Conservation (phyloP, 2,888 invertebrate species). For the Mechanitis mazaeus region DNA sequence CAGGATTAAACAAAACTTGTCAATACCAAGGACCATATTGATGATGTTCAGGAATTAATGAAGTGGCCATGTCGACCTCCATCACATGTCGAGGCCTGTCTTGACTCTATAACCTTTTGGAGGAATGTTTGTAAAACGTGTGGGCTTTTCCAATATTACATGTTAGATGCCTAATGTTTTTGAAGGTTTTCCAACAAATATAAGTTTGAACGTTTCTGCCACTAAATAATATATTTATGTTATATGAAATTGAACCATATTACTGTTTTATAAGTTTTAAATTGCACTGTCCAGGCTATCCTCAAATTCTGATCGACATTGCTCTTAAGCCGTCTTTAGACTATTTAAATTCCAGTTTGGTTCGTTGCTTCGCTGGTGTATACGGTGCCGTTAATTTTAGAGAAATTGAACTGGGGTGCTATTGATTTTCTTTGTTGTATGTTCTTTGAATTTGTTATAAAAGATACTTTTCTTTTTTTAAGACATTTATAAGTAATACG, state of each 20-base stretch:
- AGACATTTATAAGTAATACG: too few relatives aligned
- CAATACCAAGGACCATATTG: slow-evolving; percentile 43
- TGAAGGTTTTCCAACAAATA: slow-evolving; percentile 7
- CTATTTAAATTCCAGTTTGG: slow-evolving; percentile 76
- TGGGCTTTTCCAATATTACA: slow-evolving; percentile 34
- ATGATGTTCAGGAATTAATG: slow-evolving; percentile 72
- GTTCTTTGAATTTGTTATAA: slow-evolving; percentile 5
- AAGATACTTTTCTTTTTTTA: not conserved
- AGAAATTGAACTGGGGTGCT: slow-evolving; percentile 59
- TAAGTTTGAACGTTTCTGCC: not conserved
- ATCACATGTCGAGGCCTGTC: slow-evolving; percentile 51
- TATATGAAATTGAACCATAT: slow-evolving; percentile 16
- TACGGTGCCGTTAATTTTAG: slow-evolving; percentile 73
- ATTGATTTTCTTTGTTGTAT: slow-evolving; percentile 50
- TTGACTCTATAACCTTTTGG: slow-evolving; percentile 49
- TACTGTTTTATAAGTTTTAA: slow-evolving; percentile 15
- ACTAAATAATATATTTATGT: not conserved
- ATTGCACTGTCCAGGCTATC: slow-evolving; percentile 28
- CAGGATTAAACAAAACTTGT: not conserved
- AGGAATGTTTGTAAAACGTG: slow-evolving; percentile 67
- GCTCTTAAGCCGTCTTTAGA: slow-evolving; percentile 66
- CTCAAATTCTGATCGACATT: slow-evolving; percentile 45
- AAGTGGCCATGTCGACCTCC: slow-evolving; percentile 72
- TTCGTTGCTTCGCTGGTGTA: slow-evolving; percentile 77
- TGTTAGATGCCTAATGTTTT: slow-evolving; percentile 14